phyloP scores from a whole-genome alignment of 2,113 vertebrate genomes.

The Anser cygnoides region DNA sequence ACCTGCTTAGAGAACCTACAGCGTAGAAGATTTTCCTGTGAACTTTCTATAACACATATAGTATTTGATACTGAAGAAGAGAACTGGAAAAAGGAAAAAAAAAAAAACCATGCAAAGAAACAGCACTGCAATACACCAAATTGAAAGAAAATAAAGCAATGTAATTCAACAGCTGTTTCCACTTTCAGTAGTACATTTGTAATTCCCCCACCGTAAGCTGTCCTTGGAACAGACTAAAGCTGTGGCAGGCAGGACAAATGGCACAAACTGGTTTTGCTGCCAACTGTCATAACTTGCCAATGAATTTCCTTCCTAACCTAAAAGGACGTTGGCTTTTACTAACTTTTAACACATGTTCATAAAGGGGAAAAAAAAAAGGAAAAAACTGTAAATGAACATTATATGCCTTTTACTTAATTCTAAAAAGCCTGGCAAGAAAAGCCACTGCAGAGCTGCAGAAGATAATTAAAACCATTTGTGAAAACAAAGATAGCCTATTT shows the following conservation, averaged over 20 bases:
- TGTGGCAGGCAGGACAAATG: not conserved
- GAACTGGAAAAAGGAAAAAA: not conserved
- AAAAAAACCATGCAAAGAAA: not conserved
- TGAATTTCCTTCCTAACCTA: not conserved
- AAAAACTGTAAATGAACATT: not conserved
- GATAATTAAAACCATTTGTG: conserved; percentile 54
- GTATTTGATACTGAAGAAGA: not conserved
- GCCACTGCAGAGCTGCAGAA: not conserved
- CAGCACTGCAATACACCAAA: not conserved
- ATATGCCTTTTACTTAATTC: not conserved
- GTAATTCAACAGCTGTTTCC: not conserved
- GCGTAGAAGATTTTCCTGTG: not conserved
- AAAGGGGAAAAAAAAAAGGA: not conserved
- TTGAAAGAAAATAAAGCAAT: not conserved
- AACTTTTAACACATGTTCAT: not conserved
- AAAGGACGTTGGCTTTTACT: not conserved
- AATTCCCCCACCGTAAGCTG: not conserved
- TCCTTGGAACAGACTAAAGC: not conserved
- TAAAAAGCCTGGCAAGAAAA: conserved; percentile 7
- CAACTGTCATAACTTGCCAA: not conserved
- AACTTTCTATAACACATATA: not conserved
- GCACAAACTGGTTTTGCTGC: not conserved
- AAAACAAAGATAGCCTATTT: conserved; percentile 60
- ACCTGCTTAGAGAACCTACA: not conserved
- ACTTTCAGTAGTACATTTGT: not conserved